Evolutionary conservation across 2,888 invertebrate species (phyloP).

Genomic region (Drosophila mimica): DNA sequence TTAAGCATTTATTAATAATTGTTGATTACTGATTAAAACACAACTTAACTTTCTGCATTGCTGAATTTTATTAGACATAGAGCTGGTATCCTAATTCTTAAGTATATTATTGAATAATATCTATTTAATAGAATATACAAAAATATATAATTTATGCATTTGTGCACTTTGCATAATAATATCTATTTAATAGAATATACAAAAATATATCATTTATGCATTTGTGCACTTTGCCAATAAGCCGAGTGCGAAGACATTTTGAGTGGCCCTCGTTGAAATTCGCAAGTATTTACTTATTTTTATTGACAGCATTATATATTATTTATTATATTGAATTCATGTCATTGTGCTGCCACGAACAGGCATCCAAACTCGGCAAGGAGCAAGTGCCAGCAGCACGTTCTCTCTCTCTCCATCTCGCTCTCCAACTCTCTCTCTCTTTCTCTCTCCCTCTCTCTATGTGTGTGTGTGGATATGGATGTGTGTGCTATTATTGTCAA

Average conservation of each 20-base stretch:
- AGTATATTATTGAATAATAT: not conserved
- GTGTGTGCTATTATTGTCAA: conserved; percentile 75
- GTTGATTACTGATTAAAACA: not conserved
- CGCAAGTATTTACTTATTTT: conserved; percentile 74
- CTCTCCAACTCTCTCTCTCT: not conserved
- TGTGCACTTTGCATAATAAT: not conserved
- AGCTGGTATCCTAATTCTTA: not conserved
- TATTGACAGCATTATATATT: conserved; percentile 81
- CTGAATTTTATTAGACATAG: not conserved
- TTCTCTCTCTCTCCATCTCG: conserved; percentile 21
- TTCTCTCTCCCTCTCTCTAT: not conserved
- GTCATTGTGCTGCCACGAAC: conserved; percentile 76
- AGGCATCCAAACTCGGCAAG: conserved; percentile 56
- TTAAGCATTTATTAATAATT: not conserved
- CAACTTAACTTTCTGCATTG: no score
- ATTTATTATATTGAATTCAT: conserved; percentile 81
- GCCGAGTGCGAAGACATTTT: not conserved
- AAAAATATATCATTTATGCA: not conserved
- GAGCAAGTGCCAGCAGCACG: conserved; percentile 62
- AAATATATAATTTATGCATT: not conserved
- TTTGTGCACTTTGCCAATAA: not conserved
- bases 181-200: not conserved
- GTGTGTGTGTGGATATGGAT: conserved; percentile 24
- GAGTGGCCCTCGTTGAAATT: conserved; percentile 35
- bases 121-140: not conserved